Base-by-base conservation (phyloP, 2,113 vertebrate species). In the Pelvicachromis taeniatus region DNA sequence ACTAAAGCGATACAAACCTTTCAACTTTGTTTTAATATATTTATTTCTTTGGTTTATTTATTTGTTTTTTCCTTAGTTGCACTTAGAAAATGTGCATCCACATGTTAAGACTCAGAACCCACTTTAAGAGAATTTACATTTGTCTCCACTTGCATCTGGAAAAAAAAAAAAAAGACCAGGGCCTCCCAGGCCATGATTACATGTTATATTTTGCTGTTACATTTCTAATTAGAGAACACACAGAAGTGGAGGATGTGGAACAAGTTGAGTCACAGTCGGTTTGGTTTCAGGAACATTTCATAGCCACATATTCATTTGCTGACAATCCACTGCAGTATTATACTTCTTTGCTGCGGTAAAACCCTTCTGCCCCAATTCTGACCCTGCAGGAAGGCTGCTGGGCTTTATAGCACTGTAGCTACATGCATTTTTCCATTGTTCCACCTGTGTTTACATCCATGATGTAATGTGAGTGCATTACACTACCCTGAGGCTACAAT, bases 201-300 rank as follows among this genome's bases (percentile, higher is more conserved):
- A 93, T 63, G 88, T 91, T 94, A 45, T 84, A 89, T 83, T 92
- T 89, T 82, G 65, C 61, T 68, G 77, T 48, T 87, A 88, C 82
- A 87, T 90, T 93, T 90, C 73, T 90, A 92, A 93, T 93, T 94
- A 94, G 84, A 94, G 91, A 90, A 91, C 88, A 87, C 84, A 78
- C 58, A 42, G 78, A 55, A 3, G 10, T 65, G 77, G 81, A 87
- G 84, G 93, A 92, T 91, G 85, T 88, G 81, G 88, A 91, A 91
- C 86, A 94, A 86, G 90, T 89, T 92, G 82, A 88, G 86, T 94
- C 92, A 92, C 79, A 88, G 83, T 85, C 13, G 9, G 50, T 86
- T 83, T 77, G 26, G 73, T 87, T n/a, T 89, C 55, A 86, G 68
- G 65, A 85, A 42, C 7, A 63, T 40, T 35, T 75, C 16, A 77